These are phyloP conservation scores for Nowickia ferox DNA, from an alignment of 2,888 invertebrate genomes.

Conservation along the genomic window DNA sequence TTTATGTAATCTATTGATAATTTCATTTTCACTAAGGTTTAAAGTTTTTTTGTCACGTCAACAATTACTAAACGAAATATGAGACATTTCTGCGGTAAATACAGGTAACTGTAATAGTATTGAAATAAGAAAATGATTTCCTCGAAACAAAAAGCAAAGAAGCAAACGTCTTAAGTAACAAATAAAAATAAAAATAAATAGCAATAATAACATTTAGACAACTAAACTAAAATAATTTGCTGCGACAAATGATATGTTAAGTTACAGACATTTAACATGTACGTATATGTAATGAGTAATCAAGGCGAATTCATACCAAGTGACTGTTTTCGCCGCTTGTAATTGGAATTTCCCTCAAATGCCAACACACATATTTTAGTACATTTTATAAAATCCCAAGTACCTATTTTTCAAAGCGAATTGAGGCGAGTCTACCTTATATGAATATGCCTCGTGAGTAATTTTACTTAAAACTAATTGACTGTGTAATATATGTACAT, in stretches of 20 bases:
- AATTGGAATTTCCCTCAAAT: no score
- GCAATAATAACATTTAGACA: not conserved
- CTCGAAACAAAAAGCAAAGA: constrained; percentile 6
- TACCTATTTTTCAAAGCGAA: no score
- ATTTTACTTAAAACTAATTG: not conserved
- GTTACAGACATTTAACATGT: not conserved
- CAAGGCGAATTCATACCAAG: no score
- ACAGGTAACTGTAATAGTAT: constrained; percentile 16
- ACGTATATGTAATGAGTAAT: no score
- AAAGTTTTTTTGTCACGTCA: constrained; percentile 20
- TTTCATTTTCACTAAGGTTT: constrained; percentile 7
- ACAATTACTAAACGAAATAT: constrained; percentile 41
- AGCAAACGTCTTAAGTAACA: constrained; percentile 5
- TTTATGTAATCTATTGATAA: constrained; percentile 38
- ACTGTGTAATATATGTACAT: not conserved
- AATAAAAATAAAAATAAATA: no score
- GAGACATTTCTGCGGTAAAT: constrained; percentile 43
- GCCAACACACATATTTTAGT: no score
- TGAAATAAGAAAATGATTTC: constrained; percentile 40
- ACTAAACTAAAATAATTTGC: not conserved
- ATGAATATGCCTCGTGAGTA: not conserved
- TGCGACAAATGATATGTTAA: not conserved
- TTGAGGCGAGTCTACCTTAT: no score
- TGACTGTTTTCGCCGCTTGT: no score
- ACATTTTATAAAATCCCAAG: no score